Percentiles rank a stretch among this genome's conserved stretches.
Conservation (phyloP, 2,797 vertebrate species). For the Microctenopoma stevenorrisi region DNA sequence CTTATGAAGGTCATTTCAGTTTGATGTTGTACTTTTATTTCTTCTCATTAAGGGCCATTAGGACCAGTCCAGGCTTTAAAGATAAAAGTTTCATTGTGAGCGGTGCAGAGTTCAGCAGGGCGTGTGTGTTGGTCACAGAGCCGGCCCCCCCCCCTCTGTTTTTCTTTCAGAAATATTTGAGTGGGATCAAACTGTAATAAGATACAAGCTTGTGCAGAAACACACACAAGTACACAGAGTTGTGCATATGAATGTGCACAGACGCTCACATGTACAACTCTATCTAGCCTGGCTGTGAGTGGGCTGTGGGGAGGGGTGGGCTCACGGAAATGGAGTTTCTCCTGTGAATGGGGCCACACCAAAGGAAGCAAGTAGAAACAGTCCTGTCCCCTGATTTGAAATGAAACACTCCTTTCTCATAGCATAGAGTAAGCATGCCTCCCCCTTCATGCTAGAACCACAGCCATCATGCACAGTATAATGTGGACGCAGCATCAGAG, state of each 20-base stretch:
- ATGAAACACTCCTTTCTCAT: conserved; percentile 81
- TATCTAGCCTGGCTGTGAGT: conserved; percentile 69
- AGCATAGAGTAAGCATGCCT: conserved; percentile 61
- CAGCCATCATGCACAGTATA: conserved; percentile 63
- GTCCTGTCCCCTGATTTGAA: conserved; percentile 77
- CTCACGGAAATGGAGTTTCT: conserved; percentile 67
- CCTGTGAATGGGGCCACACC: conserved; percentile 81
- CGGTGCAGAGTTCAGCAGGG: conserved; percentile 75
- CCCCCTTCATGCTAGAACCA: conserved; percentile 59
- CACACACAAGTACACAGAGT: conserved; percentile 65
- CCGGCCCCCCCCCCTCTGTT: conserved; percentile 82
- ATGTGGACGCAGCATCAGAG: conserved; percentile 57
- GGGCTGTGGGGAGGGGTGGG: conserved; percentile 71
- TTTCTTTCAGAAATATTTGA: conserved; percentile 89
- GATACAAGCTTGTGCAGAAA: conserved; percentile 83
- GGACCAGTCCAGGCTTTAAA: conserved; percentile 58
- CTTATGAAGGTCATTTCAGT: conserved; percentile 71
- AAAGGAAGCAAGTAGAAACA: conserved; percentile 79
- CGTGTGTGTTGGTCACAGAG: conserved; percentile 76
- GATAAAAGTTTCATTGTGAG: conserved; percentile 86
- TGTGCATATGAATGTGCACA: conserved; percentile 64
- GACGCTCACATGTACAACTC: conserved; percentile 59
- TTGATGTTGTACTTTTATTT: conserved; percentile 76
- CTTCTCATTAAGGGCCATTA: conserved; percentile 80
- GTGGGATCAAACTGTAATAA: conserved; percentile 89